Evolutionary conservation across 1,140 invertebrate genomes (phyloP).

Genomic region (Aphelenchoides fujianensis): DNA sequence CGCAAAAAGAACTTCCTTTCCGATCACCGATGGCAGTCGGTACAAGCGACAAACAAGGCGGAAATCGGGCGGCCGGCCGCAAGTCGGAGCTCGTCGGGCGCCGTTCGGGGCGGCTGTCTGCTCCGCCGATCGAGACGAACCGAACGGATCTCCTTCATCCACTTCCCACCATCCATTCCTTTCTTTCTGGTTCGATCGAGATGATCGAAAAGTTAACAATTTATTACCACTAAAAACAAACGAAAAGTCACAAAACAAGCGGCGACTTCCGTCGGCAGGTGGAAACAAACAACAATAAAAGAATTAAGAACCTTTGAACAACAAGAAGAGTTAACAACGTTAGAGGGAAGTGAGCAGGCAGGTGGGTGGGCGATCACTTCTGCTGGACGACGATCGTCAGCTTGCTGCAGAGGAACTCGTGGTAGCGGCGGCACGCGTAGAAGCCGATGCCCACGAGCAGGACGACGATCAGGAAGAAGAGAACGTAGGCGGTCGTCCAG

Average conservation of each 20-base stretch:
- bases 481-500: background rate
- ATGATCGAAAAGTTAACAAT: too few relatives aligned
- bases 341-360: too few relatives aligned
- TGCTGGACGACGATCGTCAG: background rate
- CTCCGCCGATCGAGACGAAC: too few relatives aligned
- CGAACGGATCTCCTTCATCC: too few relatives aligned
- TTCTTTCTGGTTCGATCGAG: too few relatives aligned
- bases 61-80: too few relatives aligned
- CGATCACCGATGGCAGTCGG: background rate
- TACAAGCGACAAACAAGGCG: background rate
- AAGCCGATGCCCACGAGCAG: background rate
- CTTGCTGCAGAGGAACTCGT: background rate
- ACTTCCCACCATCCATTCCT: too few relatives aligned
- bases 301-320: background rate
- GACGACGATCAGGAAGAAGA: background rate
- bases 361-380: too few relatives aligned
- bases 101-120: too few relatives aligned
- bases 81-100: too few relatives aligned
- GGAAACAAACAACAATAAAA: background rate
- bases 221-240: too few relatives aligned
- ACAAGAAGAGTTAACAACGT: too few relatives aligned
- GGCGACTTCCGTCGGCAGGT: background rate
- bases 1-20: background rate
- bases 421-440: background rate
- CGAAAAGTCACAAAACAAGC: background rate